A percentile compares a stretch with the other conserved stretches of the same genome.
phyloP scores from a whole-genome alignment of 2,888 invertebrate species.

The Leucophora obtusa region DNA sequence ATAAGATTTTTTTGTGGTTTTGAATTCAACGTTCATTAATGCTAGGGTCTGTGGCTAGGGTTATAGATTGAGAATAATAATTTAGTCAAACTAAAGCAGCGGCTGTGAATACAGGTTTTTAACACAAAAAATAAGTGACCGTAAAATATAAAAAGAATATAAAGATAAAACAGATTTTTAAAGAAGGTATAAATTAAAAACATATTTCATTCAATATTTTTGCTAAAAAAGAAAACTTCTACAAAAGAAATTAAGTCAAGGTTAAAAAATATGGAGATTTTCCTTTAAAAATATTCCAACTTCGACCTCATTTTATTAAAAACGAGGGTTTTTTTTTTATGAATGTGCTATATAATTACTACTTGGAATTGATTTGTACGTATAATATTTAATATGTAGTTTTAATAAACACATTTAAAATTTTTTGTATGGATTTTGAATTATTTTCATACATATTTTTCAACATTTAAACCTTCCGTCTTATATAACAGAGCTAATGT shows the following conservation, averaged over 20 bases:
- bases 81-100: slow-evolving; percentile 59
- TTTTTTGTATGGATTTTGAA: too few relatives aligned
- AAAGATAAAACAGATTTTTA: slow-evolving; percentile 4
- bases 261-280: slow-evolving; percentile 16
- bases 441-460: too few relatives aligned
- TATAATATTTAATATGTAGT: neutral
- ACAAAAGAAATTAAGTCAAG: slow-evolving; percentile 43
- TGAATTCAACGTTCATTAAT: slow-evolving; percentile 33
- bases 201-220: slow-evolving; percentile 16
- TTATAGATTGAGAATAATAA: slow-evolving; percentile 35
- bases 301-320: slow-evolving; percentile 3
- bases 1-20: slow-evolving; percentile 22
- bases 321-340: neutral
- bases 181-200: slow-evolving; percentile 38
- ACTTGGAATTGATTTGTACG: slow-evolving; percentile 17
- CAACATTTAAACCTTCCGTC: too few relatives aligned
- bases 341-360: neutral
- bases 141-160: neutral
- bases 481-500: too few relatives aligned
- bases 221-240: slow-evolving; percentile 17
- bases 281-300: neutral
- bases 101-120: slow-evolving; percentile 50
- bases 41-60: too few relatives aligned
- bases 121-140: slow-evolving; percentile 19
- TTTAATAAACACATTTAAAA: too few relatives aligned